phyloP scores from a whole-genome alignment of 2,113 vertebrate genomes.

The Cyprichromis sp. region DNA sequence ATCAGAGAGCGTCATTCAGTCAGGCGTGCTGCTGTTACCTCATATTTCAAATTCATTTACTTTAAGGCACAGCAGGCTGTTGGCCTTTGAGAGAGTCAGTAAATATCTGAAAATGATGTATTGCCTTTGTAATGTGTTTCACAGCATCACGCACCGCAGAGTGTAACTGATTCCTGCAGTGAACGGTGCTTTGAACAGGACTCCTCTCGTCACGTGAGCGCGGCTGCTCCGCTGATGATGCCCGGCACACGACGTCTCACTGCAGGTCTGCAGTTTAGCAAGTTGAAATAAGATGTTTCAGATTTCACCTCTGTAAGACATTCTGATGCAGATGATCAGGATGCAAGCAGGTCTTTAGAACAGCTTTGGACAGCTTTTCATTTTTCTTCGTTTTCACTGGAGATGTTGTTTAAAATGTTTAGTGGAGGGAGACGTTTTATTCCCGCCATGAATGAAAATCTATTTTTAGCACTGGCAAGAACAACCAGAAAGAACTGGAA shows the following conservation, averaged over 20 bases:
- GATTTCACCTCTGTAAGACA: rapidly evolving
- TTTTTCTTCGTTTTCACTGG: not conserved
- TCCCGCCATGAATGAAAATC: not conserved
- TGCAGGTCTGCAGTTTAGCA: not conserved
- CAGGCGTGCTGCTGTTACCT: not conserved
- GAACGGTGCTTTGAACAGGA: not conserved
- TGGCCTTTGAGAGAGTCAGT: not conserved
- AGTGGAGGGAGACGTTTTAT: not conserved
- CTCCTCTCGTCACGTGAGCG: not conserved
- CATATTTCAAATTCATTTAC: not conserved
- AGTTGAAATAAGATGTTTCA: not conserved
- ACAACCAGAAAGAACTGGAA: not conserved
- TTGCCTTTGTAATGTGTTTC: not conserved
- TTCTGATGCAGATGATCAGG: not conserved
- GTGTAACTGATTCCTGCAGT: not conserved
- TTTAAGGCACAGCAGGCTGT: not conserved
- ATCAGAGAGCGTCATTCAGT: not conserved
- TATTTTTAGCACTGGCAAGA: not conserved
- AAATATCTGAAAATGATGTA: not conserved
- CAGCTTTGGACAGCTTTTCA: not conserved
- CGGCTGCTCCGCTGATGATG: not conserved
- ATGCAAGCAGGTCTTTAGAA: not conserved
- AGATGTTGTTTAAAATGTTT: not conserved
- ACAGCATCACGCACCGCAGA: rapidly evolving
- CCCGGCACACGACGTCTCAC: rapidly evolving